These are phyloP conservation scores for Lepidurus arcticus DNA, from an alignment of 1,140 invertebrate species.

Conservation along the genomic window DNA sequence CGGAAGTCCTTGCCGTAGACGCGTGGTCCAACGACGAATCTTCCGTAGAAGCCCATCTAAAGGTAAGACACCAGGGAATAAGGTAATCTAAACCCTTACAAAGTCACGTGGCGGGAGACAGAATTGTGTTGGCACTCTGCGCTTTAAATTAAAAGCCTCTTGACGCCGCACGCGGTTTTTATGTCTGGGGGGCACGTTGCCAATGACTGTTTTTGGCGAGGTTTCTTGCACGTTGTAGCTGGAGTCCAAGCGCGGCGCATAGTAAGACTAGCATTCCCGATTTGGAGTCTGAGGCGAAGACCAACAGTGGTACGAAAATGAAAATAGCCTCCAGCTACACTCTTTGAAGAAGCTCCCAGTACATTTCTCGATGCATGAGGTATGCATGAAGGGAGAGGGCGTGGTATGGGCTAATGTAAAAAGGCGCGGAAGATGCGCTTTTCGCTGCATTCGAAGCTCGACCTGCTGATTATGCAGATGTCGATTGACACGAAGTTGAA, in stretches of 20 bases:
- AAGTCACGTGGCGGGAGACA: background rate
- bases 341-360: conserved; percentile 1
- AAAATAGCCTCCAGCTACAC: conserved; percentile 9
- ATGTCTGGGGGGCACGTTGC: background rate
- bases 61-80: background rate
- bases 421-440: conserved; percentile 5
- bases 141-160: background rate
- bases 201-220: conserved; percentile 10
- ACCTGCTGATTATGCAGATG: conserved; percentile 15
- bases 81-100: background rate
- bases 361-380: conserved; percentile 3
- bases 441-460: conserved; percentile 14
- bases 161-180: background rate
- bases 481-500: conserved; percentile 8
- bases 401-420: conserved; percentile 1
- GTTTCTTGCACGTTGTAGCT: background rate
- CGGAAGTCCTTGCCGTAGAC: conserved; percentile 1
- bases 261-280: background rate
- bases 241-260: background rate
- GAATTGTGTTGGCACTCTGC: background rate
- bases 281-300: background rate
- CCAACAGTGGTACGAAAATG: background rate
- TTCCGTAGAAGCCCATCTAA: background rate
- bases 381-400: background rate
- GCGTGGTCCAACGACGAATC: background rate